These are phyloP conservation scores for Taenioides sp. DNA, from an alignment of 2,797 vertebrate species.

Conservation along the genomic window DNA sequence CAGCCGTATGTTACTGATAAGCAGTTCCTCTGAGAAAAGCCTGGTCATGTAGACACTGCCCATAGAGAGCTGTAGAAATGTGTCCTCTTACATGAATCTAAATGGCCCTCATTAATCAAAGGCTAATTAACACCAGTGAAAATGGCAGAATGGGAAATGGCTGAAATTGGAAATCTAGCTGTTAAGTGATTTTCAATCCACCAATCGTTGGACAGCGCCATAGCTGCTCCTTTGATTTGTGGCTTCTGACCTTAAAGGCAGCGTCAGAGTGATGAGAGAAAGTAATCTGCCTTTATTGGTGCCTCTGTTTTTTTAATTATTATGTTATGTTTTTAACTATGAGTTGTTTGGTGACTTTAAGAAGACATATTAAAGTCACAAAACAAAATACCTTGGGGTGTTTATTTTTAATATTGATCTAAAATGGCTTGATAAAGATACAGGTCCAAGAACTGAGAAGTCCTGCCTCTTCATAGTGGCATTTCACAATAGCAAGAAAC, in stretches of 20 bases:
- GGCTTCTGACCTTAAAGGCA: slow-evolving; percentile 45
- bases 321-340: no score
- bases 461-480: no score
- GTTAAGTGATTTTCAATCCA: slow-evolving; percentile 32
- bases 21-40: background rate
- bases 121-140: slow-evolving; percentile 50
- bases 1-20: slow-evolving; percentile 1
- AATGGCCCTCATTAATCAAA: slow-evolving; percentile 64
- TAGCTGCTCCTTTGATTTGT: slow-evolving; percentile 40
- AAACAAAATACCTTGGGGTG: no score
- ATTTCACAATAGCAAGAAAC: no score
- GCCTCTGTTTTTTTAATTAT: no score
- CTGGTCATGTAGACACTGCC: slow-evolving; percentile 2
- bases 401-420: no score
- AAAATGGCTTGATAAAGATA: no score
- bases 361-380: no score
- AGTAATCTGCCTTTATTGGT: background rate
- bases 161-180: slow-evolving; percentile 2
- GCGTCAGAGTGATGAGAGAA: slow-evolving; percentile 15
- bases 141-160: slow-evolving; percentile 35
- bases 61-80: slow-evolving; percentile 27
- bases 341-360: no score
- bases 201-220: slow-evolving; percentile 33
- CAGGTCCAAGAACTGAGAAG: no score
- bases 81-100: slow-evolving; percentile 46